Base-by-base conservation (phyloP, 23 tunicate species). In the Phallusia fumigata region DNA sequence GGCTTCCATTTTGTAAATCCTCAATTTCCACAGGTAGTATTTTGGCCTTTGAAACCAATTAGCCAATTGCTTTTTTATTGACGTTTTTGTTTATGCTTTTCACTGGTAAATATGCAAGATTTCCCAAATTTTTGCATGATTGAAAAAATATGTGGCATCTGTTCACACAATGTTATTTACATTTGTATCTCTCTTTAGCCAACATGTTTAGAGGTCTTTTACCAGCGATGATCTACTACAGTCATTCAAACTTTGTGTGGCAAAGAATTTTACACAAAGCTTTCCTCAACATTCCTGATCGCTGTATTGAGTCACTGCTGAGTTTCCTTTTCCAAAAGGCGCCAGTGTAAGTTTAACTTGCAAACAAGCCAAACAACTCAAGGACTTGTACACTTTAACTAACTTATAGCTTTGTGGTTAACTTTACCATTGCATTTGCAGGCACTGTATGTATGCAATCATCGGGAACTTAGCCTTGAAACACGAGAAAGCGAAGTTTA, bases 401-500 rank as follows among this genome's bases (percentile, higher is more conserved):
- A n/a, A n/a, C n/a, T n/a, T n/a, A n/a, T n/a, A n/a, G n/a, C n/a
- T n/a, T n/a, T n/a, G n/a, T n/a, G n/a, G n/a, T n/a, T n/a, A n/a
- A n/a, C n/a, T n/a, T n/a, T n/a, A 80, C 32, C n/a, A 30, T 21
- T 82, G 44, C 6, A 47, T 76, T 44, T 75, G 81, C 8, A 53
- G 32, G 18, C 51, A 69, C 40, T 78, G 83, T 30, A 30, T 85
- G 26, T 22, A 32, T 12, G 76, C 18, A 16, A 76, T 87, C 3
- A 81, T 87, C 22, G 97, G 88, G 8, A 88, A 92, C 65, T 0
- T 84, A 24, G 79, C 87, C 18, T 0, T 44, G 22, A 44, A 72
- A 32, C 87, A 87, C 32, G 44, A 84, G 33, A 87, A 92, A 64
- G 90, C 86, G 0, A 92, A 92, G 58, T 92, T 84, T 65, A 51